Base-by-base conservation (phyloP, 2,797 vertebrate species). In the Poeciliopsis gracilis region DNA sequence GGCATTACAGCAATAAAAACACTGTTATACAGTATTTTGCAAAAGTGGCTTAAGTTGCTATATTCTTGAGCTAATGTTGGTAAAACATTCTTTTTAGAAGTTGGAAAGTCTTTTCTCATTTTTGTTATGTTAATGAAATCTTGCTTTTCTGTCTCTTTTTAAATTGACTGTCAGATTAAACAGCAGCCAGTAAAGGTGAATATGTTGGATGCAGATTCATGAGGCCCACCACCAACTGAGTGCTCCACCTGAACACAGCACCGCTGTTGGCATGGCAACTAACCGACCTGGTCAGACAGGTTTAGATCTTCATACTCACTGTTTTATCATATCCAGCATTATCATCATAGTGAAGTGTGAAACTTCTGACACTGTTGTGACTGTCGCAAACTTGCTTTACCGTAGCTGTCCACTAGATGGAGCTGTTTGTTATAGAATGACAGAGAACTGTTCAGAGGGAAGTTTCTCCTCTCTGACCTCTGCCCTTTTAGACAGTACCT, bases 321-420 rank as follows among this genome's bases (percentile, higher is more conserved):
- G 3, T 11, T 38, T 25, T 25, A 67, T 67, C 18, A 23, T 36
- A 11, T 11, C 23, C 9, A n/a, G 51, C 25, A 45, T 4, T 0
- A 45, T 45, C 57, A 33, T 33, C 30, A 61, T 33, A 33, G 59
- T 61, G 30, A 59, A 30, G 12, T 5, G 3, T 1, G 10, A 12
- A 59, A 15, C 11, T 15, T 30, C 30, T 6, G 11, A 30, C 30
- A 2, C 59, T 33, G 15, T 16, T 61, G n/a, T 8, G 6, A 61
- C 13, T 30, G 28, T 61, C 15, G 2, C 30, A 61, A 66, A 2
- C 61, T 5, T 78, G 82, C 16, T 33, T 43, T 77, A 46, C 16
- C 51, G 2, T 1, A 1, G 2, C 8, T 33, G 9, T 46, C 83
- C 87, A 81, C 80, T 46, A 85, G 88, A 77, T 80, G 88, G 84